A percentile compares a stretch with the other conserved stretches of the same genome.
Evolutionary conservation across 2,113 vertebrate genomes (phyloP).

Genomic region (Meles meles): DNA sequence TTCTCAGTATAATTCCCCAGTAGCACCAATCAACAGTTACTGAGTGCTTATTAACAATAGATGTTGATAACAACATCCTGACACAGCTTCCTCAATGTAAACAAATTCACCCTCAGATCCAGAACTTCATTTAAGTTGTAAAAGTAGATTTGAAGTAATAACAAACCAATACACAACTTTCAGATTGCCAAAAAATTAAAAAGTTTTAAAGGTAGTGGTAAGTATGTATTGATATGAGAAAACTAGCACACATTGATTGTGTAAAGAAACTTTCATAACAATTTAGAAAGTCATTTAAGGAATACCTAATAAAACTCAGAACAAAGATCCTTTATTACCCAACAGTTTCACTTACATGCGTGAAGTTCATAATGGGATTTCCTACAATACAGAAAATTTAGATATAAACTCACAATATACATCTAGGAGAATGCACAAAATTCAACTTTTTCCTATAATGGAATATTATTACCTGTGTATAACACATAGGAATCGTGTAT

Average conservation of each 20-base stretch:
- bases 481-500: not conserved
- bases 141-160: not conserved
- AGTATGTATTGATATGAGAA: not conserved
- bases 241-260: not conserved
- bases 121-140: not conserved
- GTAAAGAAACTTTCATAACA: not conserved
- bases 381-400: not conserved
- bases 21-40: not conserved
- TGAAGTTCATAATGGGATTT: not conserved
- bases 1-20: not conserved
- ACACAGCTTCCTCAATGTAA: not conserved
- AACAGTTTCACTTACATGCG: not conserved
- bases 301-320: not conserved
- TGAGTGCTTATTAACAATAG: not conserved
- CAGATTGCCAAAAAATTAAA: not conserved
- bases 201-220: not conserved
- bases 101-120: not conserved
- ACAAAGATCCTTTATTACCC: not conserved
- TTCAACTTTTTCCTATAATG: not conserved
- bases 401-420: not conserved
- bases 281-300: not conserved
- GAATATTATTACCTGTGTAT: not conserved
- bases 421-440: not conserved
- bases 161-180: not conserved
- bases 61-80: not conserved